Evolutionary conservation across 2,888 invertebrate genomes (phyloP).

Genomic region (Argyra leucocephala): DNA sequence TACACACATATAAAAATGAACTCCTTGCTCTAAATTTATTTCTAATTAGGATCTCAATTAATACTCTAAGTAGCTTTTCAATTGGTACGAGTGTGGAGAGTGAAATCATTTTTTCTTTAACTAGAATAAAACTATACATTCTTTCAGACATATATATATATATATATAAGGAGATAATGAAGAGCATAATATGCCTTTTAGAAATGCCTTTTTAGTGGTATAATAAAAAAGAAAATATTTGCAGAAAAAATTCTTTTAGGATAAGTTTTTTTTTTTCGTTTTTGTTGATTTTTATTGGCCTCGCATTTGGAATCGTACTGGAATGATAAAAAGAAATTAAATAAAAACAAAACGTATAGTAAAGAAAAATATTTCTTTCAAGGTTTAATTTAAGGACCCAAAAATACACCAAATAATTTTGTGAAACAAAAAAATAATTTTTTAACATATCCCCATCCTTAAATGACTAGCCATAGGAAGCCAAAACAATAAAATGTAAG

Average conservation of each 20-base stretch:
- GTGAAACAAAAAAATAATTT: not conserved
- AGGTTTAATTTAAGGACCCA: not conserved
- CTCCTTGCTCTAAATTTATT: not conserved
- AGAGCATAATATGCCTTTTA: not conserved
- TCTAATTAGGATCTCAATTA: conserved; percentile 1
- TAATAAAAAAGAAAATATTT: not conserved
- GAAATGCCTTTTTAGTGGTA: conserved; percentile 1
- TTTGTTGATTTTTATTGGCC: no score
- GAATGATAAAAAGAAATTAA: no score
- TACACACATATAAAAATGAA: not conserved
- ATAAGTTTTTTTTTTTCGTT: no score
- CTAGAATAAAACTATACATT: no score
- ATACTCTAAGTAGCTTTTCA: not conserved
- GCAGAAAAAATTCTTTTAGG: not conserved
- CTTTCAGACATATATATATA: no score
- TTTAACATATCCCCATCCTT: not conserved
- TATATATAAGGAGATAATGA: not conserved
- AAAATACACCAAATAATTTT: not conserved
- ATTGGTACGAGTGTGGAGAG: no score
- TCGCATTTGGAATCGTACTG: no score
- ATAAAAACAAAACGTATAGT: not conserved
- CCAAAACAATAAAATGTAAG: not conserved
- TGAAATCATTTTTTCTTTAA: no score
- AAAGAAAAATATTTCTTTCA: not conserved
- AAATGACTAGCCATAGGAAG: not conserved